Evolutionary conservation across 1,140 invertebrate genomes (phyloP), one percentile per base, ranked within the genome.

Genomic region (Mizuhopecten yessoensis): DNA sequence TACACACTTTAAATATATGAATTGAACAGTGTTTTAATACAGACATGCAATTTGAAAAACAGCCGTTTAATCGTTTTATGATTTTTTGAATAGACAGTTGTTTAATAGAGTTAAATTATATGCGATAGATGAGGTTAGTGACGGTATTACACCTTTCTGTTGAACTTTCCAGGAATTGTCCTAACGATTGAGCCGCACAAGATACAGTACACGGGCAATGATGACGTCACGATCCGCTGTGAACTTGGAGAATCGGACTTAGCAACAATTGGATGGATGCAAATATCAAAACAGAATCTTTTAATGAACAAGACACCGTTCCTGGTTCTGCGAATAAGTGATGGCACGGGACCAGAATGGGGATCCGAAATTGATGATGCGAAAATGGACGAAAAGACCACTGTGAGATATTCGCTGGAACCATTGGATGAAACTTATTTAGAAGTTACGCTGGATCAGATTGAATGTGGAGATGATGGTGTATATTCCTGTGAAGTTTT

Each of bases 401-500:
- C 57, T 0, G 57, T 75, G 5, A 75, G 57, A 1, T 75, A 29
- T 75, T 75, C 57, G n/a, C n/a, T n/a, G 5, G n/a, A 29, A 75
- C 57, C 57, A 29, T 5, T 75, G 23, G 57, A 75, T 2, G 57
- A 75, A 13, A 75, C 57, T 0, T 75, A 75, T 75, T 75, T 75
- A 17, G n/a, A 75, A 75, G 15, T 75, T 75, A 75, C 57, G 3
- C n/a, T 75, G 11, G 23, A 75, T 29, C 23, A 75, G 57, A 75
- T 75, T 29, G n/a, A 75, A 75, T 75, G 57, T 75, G 57, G 29
- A 1, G 57, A 75, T 75, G 57, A 17, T 1, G 57, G 57, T 29
- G n/a, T 75, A n/a, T 75, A 75, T 75, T 75, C 57, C 5, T 75
- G 57, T n/a, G 57, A 75, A n/a, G 57, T 75, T 29, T 75, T n/a